Conservation (phyloP, 2,797 vertebrate genomes). For the Bovichtus diacanthus region DNA sequence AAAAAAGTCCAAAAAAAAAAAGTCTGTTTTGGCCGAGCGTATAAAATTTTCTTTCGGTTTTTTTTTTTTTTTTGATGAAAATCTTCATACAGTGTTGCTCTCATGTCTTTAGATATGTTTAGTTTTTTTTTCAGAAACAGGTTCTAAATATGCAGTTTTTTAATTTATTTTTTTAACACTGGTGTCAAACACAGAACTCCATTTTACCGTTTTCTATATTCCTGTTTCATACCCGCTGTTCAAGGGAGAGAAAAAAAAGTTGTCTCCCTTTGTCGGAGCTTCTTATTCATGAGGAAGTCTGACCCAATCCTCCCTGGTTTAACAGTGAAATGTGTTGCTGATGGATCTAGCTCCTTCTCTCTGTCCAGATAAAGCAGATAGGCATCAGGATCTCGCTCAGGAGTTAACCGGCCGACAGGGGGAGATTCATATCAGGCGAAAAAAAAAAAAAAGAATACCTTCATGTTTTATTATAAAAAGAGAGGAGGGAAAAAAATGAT, state of each 20-base stretch:
- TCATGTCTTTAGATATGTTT: background rate
- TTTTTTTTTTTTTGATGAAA: too few relatives aligned
- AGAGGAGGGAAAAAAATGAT: conserved; percentile 39
- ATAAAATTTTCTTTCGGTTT: too few relatives aligned
- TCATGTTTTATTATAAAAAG: conserved; percentile 69
- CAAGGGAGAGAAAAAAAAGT: conserved; percentile 18
- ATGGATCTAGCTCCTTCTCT: conserved; percentile 60
- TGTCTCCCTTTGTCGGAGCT: conserved; percentile 45
- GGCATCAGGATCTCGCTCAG: conserved; percentile 64
- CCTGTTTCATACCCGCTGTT: conserved; percentile 17
- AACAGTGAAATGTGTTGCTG: conserved; percentile 62
- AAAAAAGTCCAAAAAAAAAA: too few relatives aligned
- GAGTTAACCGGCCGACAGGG: conserved; percentile 54
- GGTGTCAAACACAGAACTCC: background rate
- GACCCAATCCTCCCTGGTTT: conserved; percentile 67
- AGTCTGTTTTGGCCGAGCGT: too few relatives aligned
- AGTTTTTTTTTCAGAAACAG: too few relatives aligned
- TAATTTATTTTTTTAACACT: background rate
- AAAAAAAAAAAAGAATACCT: conserved; percentile 37
- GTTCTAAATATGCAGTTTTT: background rate
- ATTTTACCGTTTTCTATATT: conserved; percentile 11
- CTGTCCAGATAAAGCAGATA: conserved; percentile 70
- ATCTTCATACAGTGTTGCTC: too few relatives aligned
- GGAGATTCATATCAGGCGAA: conserved; percentile 62
- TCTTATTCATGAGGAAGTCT: conserved; percentile 79